Evolutionary conservation across 2,888 invertebrate genomes (phyloP), one percentile per base, ranked within the genome.

Genomic region (Polydrusus cervinus): DNA sequence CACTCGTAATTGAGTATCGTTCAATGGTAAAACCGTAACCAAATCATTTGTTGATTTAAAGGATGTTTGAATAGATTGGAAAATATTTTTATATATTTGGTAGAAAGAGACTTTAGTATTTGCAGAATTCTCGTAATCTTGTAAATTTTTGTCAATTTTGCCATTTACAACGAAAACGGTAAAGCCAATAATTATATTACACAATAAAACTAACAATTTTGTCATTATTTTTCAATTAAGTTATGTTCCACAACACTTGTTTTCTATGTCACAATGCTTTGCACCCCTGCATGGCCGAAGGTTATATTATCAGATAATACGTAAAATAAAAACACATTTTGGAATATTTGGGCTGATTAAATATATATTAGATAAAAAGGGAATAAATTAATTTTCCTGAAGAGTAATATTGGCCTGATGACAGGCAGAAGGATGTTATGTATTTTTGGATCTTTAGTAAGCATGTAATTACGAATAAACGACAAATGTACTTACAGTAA

Each of bases 271-370:
- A 64, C 1, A 45, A 43, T 14, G 30, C 18, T 13, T 38, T 65
- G n/a, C 10, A 67, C 20, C 43, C 40, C 51, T n/a, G 60, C 14
- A 61, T 62, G 30, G 43, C 30, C 34, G 45, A 38, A 7, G 30
- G 18, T 47, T 47, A 25, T n/a, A 69, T 14, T 34, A 69, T 69
- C 61, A 61, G 57, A 47, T 60, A 53, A 57, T 68, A 30, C 40
- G 43, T 43, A 55, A 69, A 60, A 45, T 57, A 60, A 47, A 55
- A 43, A 20, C 10, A 40, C 30, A 30, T 20, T 60, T 10, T 25
- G 40, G 57, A n/a, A 61, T 69, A 61, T 69, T 69, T 69, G 49
- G 62, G 16, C 61, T 51, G 62, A 71, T 64, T 71, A 71, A 62
- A 53, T 43, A 40, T 53, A 51, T 43, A 70, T 70, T 34, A 62